Percentiles rank a stretch among this genome's conserved stretches.
Conservation (phyloP, 2,888 invertebrate species). For the Synanthedon myopaeformis region DNA sequence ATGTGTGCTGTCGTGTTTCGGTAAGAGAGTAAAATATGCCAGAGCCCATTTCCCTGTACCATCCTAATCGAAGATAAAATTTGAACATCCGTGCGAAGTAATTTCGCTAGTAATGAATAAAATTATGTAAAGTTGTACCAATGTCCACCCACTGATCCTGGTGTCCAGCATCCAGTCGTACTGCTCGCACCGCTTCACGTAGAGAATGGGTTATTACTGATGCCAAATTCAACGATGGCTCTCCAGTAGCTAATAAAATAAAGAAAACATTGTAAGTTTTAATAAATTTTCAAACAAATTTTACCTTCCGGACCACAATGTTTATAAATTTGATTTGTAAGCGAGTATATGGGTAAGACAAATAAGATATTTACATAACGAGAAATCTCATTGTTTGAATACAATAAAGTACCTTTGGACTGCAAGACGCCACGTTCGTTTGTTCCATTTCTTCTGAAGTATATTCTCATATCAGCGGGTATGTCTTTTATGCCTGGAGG, state of each 20-base stretch:
- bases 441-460: conserved; percentile 74
- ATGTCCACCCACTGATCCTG: conserved; percentile 70
- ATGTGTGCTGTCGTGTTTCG: too few species aligned
- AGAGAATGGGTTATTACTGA: conserved; percentile 73
- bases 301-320: too few species aligned
- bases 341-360: background rate
- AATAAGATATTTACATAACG: background rate
- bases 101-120: background rate
- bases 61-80: too few species aligned
- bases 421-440: conserved; percentile 77
- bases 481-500: conserved; percentile 83
- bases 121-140: conserved; percentile 41
- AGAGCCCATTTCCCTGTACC: too few species aligned
- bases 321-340: too few species aligned
- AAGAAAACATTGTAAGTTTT: too few species aligned
- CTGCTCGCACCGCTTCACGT: conserved; percentile 75
- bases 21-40: too few species aligned
- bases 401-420: conserved; percentile 73
- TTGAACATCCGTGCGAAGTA: too few species aligned
- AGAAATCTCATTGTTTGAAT: background rate
- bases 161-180: conserved; percentile 74
- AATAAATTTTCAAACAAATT: too few species aligned
- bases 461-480: conserved; percentile 80
- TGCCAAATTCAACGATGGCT: conserved; percentile 71
- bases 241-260: conserved; percentile 69